A percentile compares a stretch with the other conserved stretches of the same genome.
These are phyloP conservation scores for Herpetotheres cachinnans DNA, from an alignment of 2,113 vertebrate species.

Conservation along the genomic window DNA sequence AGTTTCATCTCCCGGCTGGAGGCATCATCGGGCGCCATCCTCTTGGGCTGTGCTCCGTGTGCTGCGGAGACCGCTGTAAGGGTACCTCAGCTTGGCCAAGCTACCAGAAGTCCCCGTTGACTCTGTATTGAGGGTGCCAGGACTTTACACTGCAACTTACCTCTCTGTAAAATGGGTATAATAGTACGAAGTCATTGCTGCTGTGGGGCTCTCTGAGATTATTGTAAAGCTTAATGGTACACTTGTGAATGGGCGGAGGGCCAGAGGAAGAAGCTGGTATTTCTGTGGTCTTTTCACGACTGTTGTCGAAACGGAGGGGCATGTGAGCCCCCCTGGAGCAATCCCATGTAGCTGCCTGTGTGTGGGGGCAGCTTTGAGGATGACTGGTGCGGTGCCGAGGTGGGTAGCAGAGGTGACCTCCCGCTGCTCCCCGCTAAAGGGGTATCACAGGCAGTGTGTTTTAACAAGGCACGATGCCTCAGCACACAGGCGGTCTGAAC, in stretches of 20 bases:
- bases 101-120: neutral
- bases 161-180: neutral
- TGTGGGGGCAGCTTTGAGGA: neutral
- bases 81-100: neutral
- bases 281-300: neutral
- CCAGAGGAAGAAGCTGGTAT: neutral
- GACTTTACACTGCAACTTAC: neutral
- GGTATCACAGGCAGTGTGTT: neutral
- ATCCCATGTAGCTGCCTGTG: neutral
- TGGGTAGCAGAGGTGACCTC: neutral
- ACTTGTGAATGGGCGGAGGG: neutral
- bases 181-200: neutral
- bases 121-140: neutral
- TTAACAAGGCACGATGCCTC: fast-evolving
- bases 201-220: neutral
- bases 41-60: neutral
- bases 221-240: neutral
- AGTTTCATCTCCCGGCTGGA: neutral
- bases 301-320: fast-evolving
- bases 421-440: neutral
- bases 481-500: neutral
- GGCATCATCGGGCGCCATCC: neutral
- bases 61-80: neutral
- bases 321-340: neutral
- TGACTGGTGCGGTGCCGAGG: neutral